A percentile compares a stretch with the other conserved stretches of the same genome.
These are phyloP conservation scores for Steinernema scapterisci DNA, from an alignment of 2,888 invertebrate genomes.

Conservation along the genomic window DNA sequence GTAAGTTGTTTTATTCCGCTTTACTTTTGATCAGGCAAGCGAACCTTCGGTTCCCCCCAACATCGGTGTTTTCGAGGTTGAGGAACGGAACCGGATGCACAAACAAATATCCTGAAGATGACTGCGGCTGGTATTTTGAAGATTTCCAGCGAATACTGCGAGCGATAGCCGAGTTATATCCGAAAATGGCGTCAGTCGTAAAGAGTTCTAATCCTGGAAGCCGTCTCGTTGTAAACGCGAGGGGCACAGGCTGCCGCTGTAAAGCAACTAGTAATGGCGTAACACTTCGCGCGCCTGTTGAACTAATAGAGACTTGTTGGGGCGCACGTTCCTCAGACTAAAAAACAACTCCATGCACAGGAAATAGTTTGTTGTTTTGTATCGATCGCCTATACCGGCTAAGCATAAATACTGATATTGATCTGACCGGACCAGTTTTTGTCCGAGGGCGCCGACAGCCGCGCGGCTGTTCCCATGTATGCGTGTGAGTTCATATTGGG, in stretches of 20 bases:
- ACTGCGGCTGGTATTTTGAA: too few relatives aligned
- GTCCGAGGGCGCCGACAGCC: slow-evolving; percentile 29
- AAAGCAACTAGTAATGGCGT: neutral
- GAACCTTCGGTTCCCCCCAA: too few relatives aligned
- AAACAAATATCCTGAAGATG: too few relatives aligned
- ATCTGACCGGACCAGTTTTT: slow-evolving; percentile 33
- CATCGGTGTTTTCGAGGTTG: too few relatives aligned
- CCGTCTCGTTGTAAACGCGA: neutral
- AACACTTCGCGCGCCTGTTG: slow-evolving; percentile 6
- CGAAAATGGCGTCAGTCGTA: slow-evolving; percentile 25
- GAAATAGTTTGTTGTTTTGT: slow-evolving; percentile 25
- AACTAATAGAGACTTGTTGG: slow-evolving; percentile 4
- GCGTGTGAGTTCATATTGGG: slow-evolving; percentile 27
- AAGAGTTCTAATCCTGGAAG: slow-evolving; percentile 9
- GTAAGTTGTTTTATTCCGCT: slow-evolving; percentile 39
- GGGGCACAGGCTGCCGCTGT: slow-evolving; percentile 10
- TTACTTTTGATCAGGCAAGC: too few relatives aligned
- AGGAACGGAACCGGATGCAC: too few relatives aligned
- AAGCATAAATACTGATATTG: slow-evolving; percentile 31
- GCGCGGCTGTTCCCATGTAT: slow-evolving; percentile 26
- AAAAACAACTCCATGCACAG: slow-evolving; percentile 5
- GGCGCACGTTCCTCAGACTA: neutral
- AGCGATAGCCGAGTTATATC: neutral
- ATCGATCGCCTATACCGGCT: slow-evolving; percentile 16
- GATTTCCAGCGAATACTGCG: too few relatives aligned